Percentiles rank a stretch among this genome's conserved stretches.
Evolutionary conservation across 2,797 vertebrate genomes (phyloP).

Genomic region (Sebastes ruberrimus): DNA sequence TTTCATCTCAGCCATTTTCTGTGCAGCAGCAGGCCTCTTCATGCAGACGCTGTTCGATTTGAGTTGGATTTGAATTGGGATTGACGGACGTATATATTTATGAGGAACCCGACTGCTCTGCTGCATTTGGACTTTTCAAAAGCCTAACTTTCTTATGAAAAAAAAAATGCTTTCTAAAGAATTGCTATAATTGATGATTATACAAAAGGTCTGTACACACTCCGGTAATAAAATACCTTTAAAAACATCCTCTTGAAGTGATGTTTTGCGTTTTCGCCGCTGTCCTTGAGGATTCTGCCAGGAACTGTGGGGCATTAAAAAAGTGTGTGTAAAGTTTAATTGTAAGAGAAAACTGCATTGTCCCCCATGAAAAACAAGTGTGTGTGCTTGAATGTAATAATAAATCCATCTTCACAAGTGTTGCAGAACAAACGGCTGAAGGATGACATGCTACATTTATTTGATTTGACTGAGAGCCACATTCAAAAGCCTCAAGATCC

Average conservation of each 20-base stretch:
- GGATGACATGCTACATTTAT: slow-evolving; percentile 40
- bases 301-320: neutral
- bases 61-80: slow-evolving; percentile 69
- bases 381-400: neutral
- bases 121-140: slow-evolving; percentile 75
- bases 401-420: slow-evolving; percentile 14
- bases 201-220: slow-evolving; percentile 70
- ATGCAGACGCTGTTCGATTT: slow-evolving; percentile 45
- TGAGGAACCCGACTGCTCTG: slow-evolving; percentile 55
- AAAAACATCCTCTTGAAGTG: slow-evolving; percentile 34
- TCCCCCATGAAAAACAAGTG: slow-evolving; percentile 6
- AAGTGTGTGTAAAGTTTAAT: neutral
- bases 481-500: slow-evolving; percentile 22
- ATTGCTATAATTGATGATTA: slow-evolving; percentile 70
- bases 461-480: slow-evolving; percentile 35
- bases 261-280: neutral
- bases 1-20: slow-evolving; percentile 57
- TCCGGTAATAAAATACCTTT: slow-evolving; percentile 77
- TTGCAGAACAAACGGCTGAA: slow-evolving; percentile 32
- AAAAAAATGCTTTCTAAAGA: slow-evolving; percentile 75
- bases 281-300: neutral
- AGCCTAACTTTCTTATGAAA: slow-evolving; percentile 74
- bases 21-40: slow-evolving; percentile 50
- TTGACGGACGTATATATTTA: slow-evolving; percentile 29
- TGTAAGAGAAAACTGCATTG: neutral